phyloP scores from a whole-genome alignment of 2,113 vertebrate genomes.

The Hippocampus mohnikei region DNA sequence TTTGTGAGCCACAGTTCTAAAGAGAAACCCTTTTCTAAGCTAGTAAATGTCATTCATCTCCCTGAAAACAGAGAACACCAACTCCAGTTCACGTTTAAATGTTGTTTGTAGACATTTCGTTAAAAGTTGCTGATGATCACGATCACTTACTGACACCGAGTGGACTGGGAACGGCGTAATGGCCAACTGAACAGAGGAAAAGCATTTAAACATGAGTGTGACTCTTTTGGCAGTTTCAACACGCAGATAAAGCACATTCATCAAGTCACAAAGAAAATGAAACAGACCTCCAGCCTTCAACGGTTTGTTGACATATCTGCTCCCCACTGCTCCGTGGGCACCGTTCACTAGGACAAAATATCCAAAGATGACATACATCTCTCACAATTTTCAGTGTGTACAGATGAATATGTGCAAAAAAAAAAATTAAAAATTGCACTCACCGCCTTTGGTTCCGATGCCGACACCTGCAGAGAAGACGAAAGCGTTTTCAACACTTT shows the following conservation, averaged over 20 bases:
- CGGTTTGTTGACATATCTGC: slow-evolving; percentile 56
- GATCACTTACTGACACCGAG: slow-evolving; percentile 52
- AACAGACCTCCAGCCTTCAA: slow-evolving; percentile 62
- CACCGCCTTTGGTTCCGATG: slow-evolving; percentile 57
- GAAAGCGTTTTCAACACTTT: background rate
- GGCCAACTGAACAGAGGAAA: slow-evolving; percentile 43
- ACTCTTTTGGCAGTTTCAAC: background rate
- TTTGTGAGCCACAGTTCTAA: no score
- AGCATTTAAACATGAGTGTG: background rate
- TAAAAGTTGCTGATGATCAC: background rate
- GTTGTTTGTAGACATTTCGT: no score
- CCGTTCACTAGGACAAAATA: slow-evolving; percentile 39
- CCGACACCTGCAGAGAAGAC: slow-evolving; percentile 33
- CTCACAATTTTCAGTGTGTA: background rate
- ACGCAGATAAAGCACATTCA: background rate
- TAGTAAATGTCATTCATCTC: no score
- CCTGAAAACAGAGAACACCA: no score
- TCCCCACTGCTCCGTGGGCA: slow-evolving; percentile 55
- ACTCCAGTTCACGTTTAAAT: no score
- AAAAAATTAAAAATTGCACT: background rate
- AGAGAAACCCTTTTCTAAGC: no score
- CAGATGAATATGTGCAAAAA: background rate
- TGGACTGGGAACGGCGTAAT: slow-evolving; percentile 44
- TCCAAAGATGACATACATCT: background rate
- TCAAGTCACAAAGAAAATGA: background rate